Base-by-base conservation (phyloP, 2,113 vertebrate genomes). In the Tursiops truncatus region DNA sequence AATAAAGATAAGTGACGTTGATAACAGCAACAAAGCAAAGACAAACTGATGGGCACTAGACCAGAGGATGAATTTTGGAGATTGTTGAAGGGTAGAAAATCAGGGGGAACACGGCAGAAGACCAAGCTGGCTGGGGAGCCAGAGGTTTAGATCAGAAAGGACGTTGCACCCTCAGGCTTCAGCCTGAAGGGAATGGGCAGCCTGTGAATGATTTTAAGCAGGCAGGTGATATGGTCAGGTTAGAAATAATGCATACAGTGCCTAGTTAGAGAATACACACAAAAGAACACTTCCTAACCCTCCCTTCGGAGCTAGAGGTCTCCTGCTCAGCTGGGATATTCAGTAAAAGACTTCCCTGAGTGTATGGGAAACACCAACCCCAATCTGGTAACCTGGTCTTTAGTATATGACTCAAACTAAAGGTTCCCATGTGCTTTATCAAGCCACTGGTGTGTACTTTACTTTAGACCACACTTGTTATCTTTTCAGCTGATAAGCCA, bases 121-220 rank as follows among this genome's bases (percentile, higher is more conserved):
- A 12, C 20, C 7, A 5, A 5, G 28, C 41, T 8, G 6, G 41
- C 47, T 41, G 36, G 26, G 79, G 0, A 36, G 76, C 5, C 47
- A 26, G 28, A 25, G 18, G 28, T 8, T 18, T 18, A 26, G 60
- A 20, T 20, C 25, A 33, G 56, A 1, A 9, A 62, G 56, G 38
- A 8, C 0, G 41, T 4, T 2, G 6, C 0, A 0, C 11, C 4
- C 76, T 7, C 20, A 21, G 9, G 50, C 44, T 63, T 23, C 36
- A 10, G 2, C 26, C 20, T 25, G 38, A 63, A 17, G 36, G 41
- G 11, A 3, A 36, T 0, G 1, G 31, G 7, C 15, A 50, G 31
- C 26, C 36, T 5, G 2, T 11, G 25, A 18, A 23, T 1, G 60
- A 36, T 23, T 74, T 60, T 12, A 7, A n/a, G 81, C 2, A 20